A percentile compares a stretch with the other conserved stretches of the same genome.
Evolutionary conservation across 2,888 invertebrate genomes (phyloP).

Genomic region (Rugalucina vietnamica): DNA sequence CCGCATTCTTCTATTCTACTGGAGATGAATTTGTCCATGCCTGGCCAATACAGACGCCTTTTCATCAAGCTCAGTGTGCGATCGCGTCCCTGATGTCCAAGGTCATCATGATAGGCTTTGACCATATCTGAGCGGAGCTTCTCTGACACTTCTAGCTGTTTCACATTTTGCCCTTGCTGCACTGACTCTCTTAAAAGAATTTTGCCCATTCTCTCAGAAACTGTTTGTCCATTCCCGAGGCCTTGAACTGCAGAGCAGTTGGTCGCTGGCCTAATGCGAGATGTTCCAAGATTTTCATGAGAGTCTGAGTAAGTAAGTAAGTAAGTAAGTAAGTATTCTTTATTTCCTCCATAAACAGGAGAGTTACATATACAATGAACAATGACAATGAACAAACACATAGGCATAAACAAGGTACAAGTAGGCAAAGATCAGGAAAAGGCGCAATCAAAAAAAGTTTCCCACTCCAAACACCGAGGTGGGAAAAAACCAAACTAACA

Average conservation of each 20-base stretch:
- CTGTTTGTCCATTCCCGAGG: not conserved
- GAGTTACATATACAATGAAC: too few relatives aligned
- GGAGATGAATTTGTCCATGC: constrained; percentile 20
- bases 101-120: constrained; percentile 9
- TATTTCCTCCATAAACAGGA: too few relatives aligned
- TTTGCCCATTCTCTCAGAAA: not conserved
- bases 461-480: too few relatives aligned
- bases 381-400: too few relatives aligned
- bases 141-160: not conserved
- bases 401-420: too few relatives aligned
- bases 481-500: too few relatives aligned
- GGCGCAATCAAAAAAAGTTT: too few relatives aligned
- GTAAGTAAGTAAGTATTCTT: too few relatives aligned
- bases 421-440: too few relatives aligned
- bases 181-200: not conserved
- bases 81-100: constrained; percentile 22
- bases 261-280: constrained; percentile 5
- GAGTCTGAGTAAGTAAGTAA: too few relatives aligned
- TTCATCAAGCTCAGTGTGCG: constrained; percentile 3
- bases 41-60: constrained; percentile 23
- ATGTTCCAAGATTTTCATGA: not conserved
- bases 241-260: not conserved
- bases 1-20: constrained; percentile 14
- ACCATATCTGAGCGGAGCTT: not conserved
- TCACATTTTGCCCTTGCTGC: not conserved